phyloP scores from a whole-genome alignment of 2,888 invertebrate species.

The Cyrtodaria siliqua region DNA sequence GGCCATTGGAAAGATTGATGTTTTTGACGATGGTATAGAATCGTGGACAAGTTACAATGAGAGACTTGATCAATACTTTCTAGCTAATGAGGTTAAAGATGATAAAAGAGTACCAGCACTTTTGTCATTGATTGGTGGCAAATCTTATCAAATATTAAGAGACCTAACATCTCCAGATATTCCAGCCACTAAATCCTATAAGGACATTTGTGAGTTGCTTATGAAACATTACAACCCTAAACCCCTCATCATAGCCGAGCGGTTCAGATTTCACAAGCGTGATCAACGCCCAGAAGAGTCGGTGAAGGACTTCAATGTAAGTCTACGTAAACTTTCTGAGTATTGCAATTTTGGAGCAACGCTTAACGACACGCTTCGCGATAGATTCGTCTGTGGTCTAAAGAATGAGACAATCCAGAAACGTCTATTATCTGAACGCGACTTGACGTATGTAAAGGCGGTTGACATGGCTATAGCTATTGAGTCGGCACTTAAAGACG shows the following conservation, averaged over 20 bases:
- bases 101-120: conserved; percentile 48
- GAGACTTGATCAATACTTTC: conserved; percentile 26
- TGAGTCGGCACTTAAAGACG: conserved; percentile 49
- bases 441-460: conserved; percentile 44
- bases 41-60: conserved; percentile 31
- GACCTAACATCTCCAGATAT: conserved; percentile 46
- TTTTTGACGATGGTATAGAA: conserved; percentile 5
- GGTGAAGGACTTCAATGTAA: conserved; percentile 38
- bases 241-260: conserved; percentile 50
- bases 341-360: conserved; percentile 39
- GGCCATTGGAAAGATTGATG: conserved; percentile 24
- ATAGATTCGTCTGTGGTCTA: conserved; percentile 59
- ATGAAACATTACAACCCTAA: conserved; percentile 47
- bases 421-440: conserved; percentile 36
- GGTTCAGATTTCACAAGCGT: conserved; percentile 57
- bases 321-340: conserved; percentile 45
- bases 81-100: conserved; percentile 17
- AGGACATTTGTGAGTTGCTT: conserved; percentile 31
- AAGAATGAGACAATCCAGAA: conserved; percentile 45
- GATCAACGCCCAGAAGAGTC: conserved; percentile 51
- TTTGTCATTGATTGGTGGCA: conserved; percentile 52
- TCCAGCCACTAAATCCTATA: conserved; percentile 44
- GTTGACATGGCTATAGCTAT: conserved; percentile 40
- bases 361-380: conserved; percentile 49
- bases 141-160: conserved; percentile 30